A percentile compares a stretch with the other conserved stretches of the same genome.
Evolutionary conservation across 2,888 invertebrate genomes (phyloP).

Genomic region (Eilema depressum): DNA sequence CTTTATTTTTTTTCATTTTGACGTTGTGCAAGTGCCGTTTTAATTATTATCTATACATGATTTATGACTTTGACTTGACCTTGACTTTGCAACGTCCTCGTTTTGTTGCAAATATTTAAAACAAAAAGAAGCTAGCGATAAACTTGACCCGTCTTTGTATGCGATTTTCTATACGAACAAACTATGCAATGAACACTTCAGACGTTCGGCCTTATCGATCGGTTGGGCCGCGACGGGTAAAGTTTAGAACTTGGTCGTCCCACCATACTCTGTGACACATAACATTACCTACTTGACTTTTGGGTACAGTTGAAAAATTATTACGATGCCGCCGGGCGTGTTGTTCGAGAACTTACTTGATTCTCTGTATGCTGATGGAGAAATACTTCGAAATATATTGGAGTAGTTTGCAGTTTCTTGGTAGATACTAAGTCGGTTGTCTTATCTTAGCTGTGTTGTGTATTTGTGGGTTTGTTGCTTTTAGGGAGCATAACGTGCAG

Average conservation of each 20-base stretch:
- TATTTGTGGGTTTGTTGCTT: too few relatives aligned
- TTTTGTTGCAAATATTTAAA: too few relatives aligned
- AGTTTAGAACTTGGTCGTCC: slow-evolving; percentile 56
- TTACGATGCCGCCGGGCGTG: slow-evolving; percentile 27
- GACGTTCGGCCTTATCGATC: slow-evolving; percentile 55
- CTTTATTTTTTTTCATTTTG: too few relatives aligned
- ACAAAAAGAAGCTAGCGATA: neutral
- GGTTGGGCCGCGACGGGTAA: slow-evolving; percentile 40
- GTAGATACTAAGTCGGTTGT: neutral
- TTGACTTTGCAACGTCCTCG: too few relatives aligned
- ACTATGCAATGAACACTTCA: slow-evolving; percentile 31
- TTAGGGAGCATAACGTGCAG: too few relatives aligned
- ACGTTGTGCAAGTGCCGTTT: too few relatives aligned
- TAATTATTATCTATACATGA: too few relatives aligned
- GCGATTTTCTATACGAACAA: slow-evolving; percentile 11
- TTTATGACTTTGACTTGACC: too few relatives aligned
- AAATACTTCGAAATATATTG: neutral
- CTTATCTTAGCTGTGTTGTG: too few relatives aligned
- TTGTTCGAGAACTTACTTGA: slow-evolving; percentile 10
- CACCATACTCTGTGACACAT: slow-evolving; percentile 55
- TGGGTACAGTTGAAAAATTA: slow-evolving; percentile 35
- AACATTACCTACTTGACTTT: slow-evolving; percentile 33
- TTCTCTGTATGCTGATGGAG: neutral
- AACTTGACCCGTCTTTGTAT: neutral
- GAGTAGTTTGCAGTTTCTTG: neutral